These are phyloP conservation scores for Xylota sylvarum DNA, from an alignment of 2,888 invertebrate genomes.

Conservation along the genomic window DNA sequence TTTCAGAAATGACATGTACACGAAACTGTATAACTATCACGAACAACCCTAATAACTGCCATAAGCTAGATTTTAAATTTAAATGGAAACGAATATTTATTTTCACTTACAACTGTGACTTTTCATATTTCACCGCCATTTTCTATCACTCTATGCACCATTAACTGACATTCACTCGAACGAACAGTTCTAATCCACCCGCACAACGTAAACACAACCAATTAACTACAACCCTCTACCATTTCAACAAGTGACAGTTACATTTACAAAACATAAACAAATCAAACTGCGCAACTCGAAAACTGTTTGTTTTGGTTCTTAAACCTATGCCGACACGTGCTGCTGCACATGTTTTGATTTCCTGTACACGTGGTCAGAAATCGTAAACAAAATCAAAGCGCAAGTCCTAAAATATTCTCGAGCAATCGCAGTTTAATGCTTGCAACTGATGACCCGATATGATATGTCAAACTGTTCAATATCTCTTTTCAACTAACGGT, in stretches of 20 bases:
- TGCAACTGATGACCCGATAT: constrained; percentile 49
- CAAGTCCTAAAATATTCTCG: constrained; percentile 78
- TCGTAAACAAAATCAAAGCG: constrained; percentile 81
- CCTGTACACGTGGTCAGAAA: constrained; percentile 52
- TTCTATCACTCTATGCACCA: background rate
- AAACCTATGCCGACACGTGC: constrained; percentile 37
- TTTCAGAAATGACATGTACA: too few relatives aligned
- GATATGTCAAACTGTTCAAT: constrained; percentile 55
- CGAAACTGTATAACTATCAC: too few relatives aligned
- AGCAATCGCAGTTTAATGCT: constrained; percentile 57
- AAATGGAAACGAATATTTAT: too few relatives aligned
- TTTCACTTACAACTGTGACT: too few relatives aligned
- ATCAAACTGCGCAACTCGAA: constrained; percentile 55
- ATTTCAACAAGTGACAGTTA: constrained; percentile 62
- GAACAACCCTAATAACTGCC: too few relatives aligned
- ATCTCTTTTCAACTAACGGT: constrained; percentile 77
- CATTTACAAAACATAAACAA: constrained; percentile 48
- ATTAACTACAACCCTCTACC: background rate
- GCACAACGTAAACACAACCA: background rate
- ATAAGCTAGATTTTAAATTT: too few relatives aligned
- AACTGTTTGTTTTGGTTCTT: constrained; percentile 57
- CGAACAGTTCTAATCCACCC: background rate
- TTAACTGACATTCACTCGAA: background rate
- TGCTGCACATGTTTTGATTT: constrained; percentile 59
- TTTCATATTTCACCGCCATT: too few relatives aligned